Evolutionary conservation across 2,888 invertebrate species (phyloP).

Genomic region (Formica aserva): DNA sequence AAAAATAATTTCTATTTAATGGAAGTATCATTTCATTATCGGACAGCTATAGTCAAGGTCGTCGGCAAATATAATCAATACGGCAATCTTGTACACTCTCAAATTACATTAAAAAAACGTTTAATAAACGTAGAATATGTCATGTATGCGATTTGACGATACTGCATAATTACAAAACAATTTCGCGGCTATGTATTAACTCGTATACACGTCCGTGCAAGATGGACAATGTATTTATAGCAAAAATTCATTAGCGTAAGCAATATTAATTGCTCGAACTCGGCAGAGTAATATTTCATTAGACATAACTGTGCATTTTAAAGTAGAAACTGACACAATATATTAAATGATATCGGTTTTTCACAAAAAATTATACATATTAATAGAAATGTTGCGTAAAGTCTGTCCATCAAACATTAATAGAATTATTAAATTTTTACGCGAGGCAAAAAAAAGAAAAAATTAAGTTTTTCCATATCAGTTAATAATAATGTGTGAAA

Average conservation of each 20-base stretch:
- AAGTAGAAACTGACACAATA: constrained; percentile 38
- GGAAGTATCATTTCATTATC: background rate
- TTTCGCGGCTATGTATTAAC: background rate
- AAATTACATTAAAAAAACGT: constrained; percentile 17
- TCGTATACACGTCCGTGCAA: background rate
- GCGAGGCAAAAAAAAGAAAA: background rate
- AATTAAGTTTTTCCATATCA: background rate
- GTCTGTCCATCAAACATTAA: background rate
- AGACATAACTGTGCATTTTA: constrained; percentile 15
- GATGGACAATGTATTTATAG: background rate
- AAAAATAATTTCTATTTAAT: constrained; percentile 11
- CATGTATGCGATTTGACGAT: background rate
- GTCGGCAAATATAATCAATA: constrained; percentile 9
- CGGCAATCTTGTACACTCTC: constrained; percentile 37
- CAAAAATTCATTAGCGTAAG: constrained; percentile 3
- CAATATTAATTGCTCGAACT: background rate
- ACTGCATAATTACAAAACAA: background rate
- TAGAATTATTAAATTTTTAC: constrained; percentile 16
- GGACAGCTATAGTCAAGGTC: constrained; percentile 38
- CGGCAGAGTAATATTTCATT: background rate
- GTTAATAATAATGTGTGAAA: background rate
- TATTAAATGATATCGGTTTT: background rate
- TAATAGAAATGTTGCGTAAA: background rate
- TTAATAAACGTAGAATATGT: constrained; percentile 50
- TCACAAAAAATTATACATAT: background rate